These are phyloP conservation scores for Vollenhovia emeryi DNA, from an alignment of 1,140 invertebrate species.

Conservation along the genomic window DNA sequence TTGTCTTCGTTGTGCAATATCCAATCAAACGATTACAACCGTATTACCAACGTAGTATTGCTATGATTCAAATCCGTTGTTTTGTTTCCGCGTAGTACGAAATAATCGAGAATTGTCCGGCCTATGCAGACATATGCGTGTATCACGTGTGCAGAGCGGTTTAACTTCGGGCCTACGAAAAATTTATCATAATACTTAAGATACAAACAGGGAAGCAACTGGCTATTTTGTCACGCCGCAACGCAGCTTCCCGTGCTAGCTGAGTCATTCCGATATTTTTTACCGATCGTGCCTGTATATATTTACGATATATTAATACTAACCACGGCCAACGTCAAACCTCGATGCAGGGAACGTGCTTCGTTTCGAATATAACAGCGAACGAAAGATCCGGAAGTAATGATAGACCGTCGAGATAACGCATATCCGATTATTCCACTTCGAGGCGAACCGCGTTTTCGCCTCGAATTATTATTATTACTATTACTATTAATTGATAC, in stretches of 20 bases:
- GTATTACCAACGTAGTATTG: neutral
- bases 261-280: slow-evolving; percentile 62
- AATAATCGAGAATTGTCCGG: slow-evolving; percentile 6
- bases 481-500: slow-evolving; percentile 57
- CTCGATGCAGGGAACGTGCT: slow-evolving; percentile 57
- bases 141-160: neutral
- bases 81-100: neutral
- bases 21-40: neutral
- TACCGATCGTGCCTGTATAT: slow-evolving; percentile 74
- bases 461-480: slow-evolving; percentile 48
- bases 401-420: slow-evolving; percentile 1
- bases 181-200: slow-evolving; percentile 13
- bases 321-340: slow-evolving; percentile 57
- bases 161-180: slow-evolving; percentile 10
- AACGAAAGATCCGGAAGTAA: slow-evolving; percentile 4
- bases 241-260: slow-evolving; percentile 41
- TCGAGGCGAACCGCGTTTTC: slow-evolving; percentile 29
- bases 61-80: neutral
- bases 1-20: slow-evolving; percentile 50
- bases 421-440: slow-evolving; percentile 34
- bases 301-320: slow-evolving; percentile 64
- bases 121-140: neutral
- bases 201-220: slow-evolving; percentile 29
- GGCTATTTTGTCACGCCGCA: neutral
- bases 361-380: slow-evolving; percentile 19